Base-by-base conservation (phyloP, 2,113 vertebrate genomes). In the Seriola aureovittata region DNA sequence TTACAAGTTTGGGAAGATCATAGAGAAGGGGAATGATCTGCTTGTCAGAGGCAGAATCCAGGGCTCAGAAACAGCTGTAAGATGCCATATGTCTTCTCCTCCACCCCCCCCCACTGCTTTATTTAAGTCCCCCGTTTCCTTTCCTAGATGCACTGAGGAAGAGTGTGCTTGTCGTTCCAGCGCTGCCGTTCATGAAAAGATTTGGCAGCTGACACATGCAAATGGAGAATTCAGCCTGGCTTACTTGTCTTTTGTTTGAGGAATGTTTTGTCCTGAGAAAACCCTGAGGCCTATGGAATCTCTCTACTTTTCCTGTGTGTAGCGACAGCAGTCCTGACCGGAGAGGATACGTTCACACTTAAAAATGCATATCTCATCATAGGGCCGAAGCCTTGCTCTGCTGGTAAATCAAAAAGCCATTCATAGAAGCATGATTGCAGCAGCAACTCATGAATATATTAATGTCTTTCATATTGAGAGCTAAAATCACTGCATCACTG, bases 361-460 rank as follows among this genome's bases (percentile, higher is more conserved):
- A 80, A 81, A 85, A 77, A 89, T 34, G 78, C 60, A 75, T 77
- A 60, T 80, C 78, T 78, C 71, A 71, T 88, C 55, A 50, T 0
- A 55, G 44, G 46, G 57, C 73, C 4, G 17, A 78, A 66, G 77
- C 55, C 44, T 77, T 67, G 57, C 80, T 69, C 40, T 77, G 76
- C 74, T 73, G 77, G 23, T 86, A 85, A 88, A 87, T 88, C 78
- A 89, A 75, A 90, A 87, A 87, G n/a, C 54, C 85, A 85, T 86
- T 90, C 82, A 82, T 80, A 66, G 62, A 67, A 82, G 78, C 75
- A 46, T 60, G 85, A 89, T 88, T 86, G 80, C 78, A 68, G 71
- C 73, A 83, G 78, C 63, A 67, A 52, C 59, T 91, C 78, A 88
- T 92, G 74, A 88, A 91, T 92, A 89, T 83, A 89, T 92, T 84